Base-by-base conservation (phyloP, 2,797 vertebrate species). In the Gallinago nigripennis region DNA sequence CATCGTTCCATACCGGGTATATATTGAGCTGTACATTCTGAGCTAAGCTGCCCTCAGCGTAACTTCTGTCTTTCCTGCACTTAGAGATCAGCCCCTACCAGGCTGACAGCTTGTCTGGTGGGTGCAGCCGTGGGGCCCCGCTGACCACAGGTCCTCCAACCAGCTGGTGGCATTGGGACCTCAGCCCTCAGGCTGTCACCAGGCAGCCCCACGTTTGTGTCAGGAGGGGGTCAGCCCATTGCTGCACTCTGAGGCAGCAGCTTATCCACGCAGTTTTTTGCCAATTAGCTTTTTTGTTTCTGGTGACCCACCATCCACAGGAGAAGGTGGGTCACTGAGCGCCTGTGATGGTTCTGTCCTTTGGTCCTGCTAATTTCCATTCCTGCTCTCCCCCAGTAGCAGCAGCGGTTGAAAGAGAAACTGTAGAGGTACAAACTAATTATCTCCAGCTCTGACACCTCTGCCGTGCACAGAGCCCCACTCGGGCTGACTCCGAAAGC, bases 201-300 rank as follows among this genome's bases (percentile, higher is more conserved):
- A 46, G 9, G 4, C 61, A 86, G 50, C 41, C 57, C 31, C 19
- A 31, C 0, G 0, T 60, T 24, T 7, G 35, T 64, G 35, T 37
- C 43, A 27, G 0, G 9, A 57, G 39, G 0, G 0, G 35, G 35
- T 41, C 57, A 51, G 25, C n/a, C 25, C 35, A 0, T 17, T 28
- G 19, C 80, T 60, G 50, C 12, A 2, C 3, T 30, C 35, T 54
- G 35, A 90, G 82, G 72, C 6, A 5, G 18, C 33, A 7, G 61
- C 48, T 86, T 39, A 80, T 28, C 68, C 61, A 6, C 1, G 2
- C 0, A 6, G 0, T 3, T 70, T 85, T 65, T 43, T 70, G 56
- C 70, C 63, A 65, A 0, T 90, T 58, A 64, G 23, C 17, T 54
- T 53, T 83, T 81, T 39, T 28, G 37, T 75, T 78, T 68, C 37